Evolutionary conservation across 2,888 invertebrate genomes (phyloP), one percentile per base, ranked within the genome.

Genomic region (Conchocele bisecta): DNA sequence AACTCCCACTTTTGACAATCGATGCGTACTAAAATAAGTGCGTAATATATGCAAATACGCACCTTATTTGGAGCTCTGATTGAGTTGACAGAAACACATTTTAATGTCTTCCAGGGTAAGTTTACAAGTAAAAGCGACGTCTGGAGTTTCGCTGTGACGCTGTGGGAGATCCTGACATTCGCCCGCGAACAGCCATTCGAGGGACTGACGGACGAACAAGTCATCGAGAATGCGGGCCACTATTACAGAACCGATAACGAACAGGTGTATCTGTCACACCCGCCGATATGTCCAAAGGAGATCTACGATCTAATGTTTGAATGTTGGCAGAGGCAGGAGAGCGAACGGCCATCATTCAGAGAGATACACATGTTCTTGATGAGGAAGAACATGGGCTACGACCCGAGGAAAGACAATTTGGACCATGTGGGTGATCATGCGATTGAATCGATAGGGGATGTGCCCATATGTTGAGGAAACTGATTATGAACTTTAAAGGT

Each of bases 251-350:
- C 95, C 87, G 94, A 90, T 93, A 93, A 94, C 86, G 94, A 89
- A 93, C 86, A 89, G 92, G 77, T 87, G 65, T 93, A 93, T 79
- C 92, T 96, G 51, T 94, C 94, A 37, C 94, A 94, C 75, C 96
- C 96, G 20, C 92, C 94, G 46, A 94, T 94, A 73, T 96, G 96
- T 91, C 95, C 97, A 42, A 93, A 95, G 81, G 97, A 97, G 91
- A 95, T 97, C 75, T 97, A 96, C 93, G 96, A 96, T 91, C 93
- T 97, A 83, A 96, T 97, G 96, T 94, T 95, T 84, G 96, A 97
- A 91, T 97, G 97, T 92, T 97, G 97, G 97, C 95, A 95, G 84
- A 93, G 96, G 64, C 94, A 95, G 85, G 95, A 95, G 57, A 93
- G 93, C 56, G 95, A 96, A 86, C 93, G 97, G 37, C 97, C 97